phyloP scores from a whole-genome alignment of 2,113 vertebrate species.

The Riparia riparia region DNA sequence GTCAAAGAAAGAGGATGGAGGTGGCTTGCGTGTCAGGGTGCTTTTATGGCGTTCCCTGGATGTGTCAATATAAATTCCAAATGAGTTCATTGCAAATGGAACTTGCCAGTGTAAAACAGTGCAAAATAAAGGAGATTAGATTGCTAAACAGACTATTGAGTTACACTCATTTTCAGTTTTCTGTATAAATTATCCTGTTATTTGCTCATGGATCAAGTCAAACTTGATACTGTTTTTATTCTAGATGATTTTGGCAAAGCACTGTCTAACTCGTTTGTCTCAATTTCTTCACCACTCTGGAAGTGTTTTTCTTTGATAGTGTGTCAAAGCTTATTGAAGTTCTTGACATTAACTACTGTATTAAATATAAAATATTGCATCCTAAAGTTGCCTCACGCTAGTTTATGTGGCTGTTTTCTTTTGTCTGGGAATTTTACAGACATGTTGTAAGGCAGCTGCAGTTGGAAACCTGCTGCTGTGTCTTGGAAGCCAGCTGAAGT shows the following conservation, averaged over 20 bases:
- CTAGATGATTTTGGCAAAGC: not conserved
- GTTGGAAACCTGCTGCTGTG: slow-evolving; percentile 32
- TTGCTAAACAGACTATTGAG: not conserved
- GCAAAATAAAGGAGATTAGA: not conserved
- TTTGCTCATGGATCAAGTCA: not conserved
- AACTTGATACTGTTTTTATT: not conserved
- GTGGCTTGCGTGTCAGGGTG: not conserved
- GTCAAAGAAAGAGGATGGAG: not conserved
- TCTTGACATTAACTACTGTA: slow-evolving; percentile 27
- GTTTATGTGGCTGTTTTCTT: slow-evolving; percentile 43
- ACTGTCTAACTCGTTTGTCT: not conserved
- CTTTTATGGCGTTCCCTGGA: not conserved
- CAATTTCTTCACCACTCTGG: not conserved
- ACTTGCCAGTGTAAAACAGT: not conserved
- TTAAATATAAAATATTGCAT: slow-evolving; percentile 55
- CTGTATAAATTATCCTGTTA: not conserved
- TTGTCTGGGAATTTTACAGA: slow-evolving; percentile 33
- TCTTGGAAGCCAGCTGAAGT: slow-evolving; percentile 21
- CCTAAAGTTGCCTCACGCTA: not conserved
- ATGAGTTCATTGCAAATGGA: not conserved
- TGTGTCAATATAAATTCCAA: not conserved
- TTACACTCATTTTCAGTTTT: not conserved
- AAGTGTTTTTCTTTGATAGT: slow-evolving; percentile 14
- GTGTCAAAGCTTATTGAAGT: slow-evolving; percentile 19
- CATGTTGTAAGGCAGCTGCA: slow-evolving; percentile 20